Evolutionary conservation across 1,140 invertebrate species (phyloP).

Genomic region (Teleogryllus occipitalis): DNA sequence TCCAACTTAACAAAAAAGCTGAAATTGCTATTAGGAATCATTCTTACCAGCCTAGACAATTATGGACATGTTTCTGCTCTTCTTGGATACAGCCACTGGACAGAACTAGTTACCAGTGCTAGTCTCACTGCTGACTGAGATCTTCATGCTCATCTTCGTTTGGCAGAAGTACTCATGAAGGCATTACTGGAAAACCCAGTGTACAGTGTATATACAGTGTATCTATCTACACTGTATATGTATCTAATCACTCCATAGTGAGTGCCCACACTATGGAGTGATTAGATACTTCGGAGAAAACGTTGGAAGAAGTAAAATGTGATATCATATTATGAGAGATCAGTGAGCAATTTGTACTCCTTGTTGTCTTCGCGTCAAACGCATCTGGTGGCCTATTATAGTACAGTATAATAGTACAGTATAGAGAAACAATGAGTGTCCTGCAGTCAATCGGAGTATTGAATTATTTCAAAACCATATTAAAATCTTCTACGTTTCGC

Average conservation of each 20-base stretch:
- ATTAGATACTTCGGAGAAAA: constrained; percentile 34
- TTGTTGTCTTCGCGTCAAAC: constrained; percentile 51
- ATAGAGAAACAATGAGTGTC: constrained; percentile 7
- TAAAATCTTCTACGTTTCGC: constrained; percentile 41
- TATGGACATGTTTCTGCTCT: constrained; percentile 48
- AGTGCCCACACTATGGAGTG: too few species aligned
- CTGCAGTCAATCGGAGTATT: constrained; percentile 20
- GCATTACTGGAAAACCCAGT: constrained; percentile 46
- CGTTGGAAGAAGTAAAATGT: constrained; percentile 30
- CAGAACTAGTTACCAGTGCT: neutral
- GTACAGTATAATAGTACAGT: too few species aligned
- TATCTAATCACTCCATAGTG: too few species aligned
- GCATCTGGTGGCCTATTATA: constrained; percentile 46
- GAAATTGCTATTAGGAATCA: constrained; percentile 51
- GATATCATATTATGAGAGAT: constrained; percentile 19
- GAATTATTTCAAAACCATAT: constrained; percentile 44
- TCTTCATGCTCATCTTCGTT: constrained; percentile 33
- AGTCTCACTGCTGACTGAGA: constrained; percentile 6
- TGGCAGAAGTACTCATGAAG: constrained; percentile 47
- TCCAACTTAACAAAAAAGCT: constrained; percentile 39
- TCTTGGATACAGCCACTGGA: constrained; percentile 37
- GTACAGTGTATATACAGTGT: too few species aligned
- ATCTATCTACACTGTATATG: too few species aligned
- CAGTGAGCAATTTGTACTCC: constrained; percentile 37
- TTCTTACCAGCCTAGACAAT: constrained; percentile 53